A percentile compares a stretch with the other conserved stretches of the same genome.
phyloP scores from a whole-genome alignment of 2,797 vertebrate species.

The Chaetophractus vellerosus region DNA sequence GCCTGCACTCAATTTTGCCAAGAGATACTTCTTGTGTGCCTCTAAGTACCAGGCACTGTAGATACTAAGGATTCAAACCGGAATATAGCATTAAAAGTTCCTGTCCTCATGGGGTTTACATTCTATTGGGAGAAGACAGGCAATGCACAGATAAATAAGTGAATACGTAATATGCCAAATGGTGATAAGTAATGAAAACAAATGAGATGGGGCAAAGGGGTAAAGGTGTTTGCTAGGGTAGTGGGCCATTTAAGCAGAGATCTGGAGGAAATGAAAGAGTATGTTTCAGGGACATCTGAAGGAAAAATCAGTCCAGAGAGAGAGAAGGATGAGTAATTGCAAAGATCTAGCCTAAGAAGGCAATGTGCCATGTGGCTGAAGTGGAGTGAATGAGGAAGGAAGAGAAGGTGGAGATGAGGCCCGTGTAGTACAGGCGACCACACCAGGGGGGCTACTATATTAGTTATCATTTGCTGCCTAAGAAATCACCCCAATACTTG shows the following conservation, averaged over 20 bases:
- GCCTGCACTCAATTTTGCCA: not conserved
- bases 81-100: not conserved
- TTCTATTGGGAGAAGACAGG: not conserved
- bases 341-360: not conserved
- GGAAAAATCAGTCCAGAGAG: not conserved
- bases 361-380: not conserved
- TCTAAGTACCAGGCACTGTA: not conserved
- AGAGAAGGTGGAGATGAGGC: slow-evolving; percentile 46
- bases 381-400: slow-evolving; percentile 2
- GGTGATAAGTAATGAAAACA: not conserved
- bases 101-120: not conserved
- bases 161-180: not conserved
- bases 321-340: not conserved
- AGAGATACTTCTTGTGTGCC: not conserved
- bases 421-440: not conserved
- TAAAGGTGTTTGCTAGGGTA: not conserved
- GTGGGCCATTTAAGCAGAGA: not conserved
- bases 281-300: accelerated
- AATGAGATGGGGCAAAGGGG: not conserved
- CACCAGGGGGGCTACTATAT: not conserved
- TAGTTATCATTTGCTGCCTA: not conserved
- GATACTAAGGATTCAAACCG: not conserved
- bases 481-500: not conserved
- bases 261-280: not conserved
- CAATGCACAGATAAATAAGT: not conserved